Evolutionary conservation across 2,888 invertebrate genomes (phyloP), one percentile per base, ranked within the genome.

Genomic region (Dryobotodes eremita): DNA sequence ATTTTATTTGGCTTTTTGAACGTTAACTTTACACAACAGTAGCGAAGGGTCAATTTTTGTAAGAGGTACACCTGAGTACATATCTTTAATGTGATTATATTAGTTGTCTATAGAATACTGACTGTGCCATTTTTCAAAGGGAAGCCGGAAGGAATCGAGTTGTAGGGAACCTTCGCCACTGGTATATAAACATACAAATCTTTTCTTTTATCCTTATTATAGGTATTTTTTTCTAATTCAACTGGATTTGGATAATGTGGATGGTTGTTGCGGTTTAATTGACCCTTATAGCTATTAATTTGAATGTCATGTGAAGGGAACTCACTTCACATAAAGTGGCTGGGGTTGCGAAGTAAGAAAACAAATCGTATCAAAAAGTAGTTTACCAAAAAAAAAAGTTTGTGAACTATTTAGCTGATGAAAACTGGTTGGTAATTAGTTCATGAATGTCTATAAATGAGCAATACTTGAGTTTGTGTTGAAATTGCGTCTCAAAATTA

Each of bases 401-500:
- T n/a, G n/a, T n/a, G 36, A 36, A 4, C 7, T 70, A 36, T 59
- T 42, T 59, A 46, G 7, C 20, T 7, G 31, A 50, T 50, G n/a
- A 69, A 42, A 50, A 26, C 36, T 15, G 26, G 26, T 23, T 36
- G n/a, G 55, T 71, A 55, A 48, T 26, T 65, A n/a, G 20, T 77
- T 1, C 6, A 50, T 4, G 5, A n/a, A 62, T 13, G 20, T 48
- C 3, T 26, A 26, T 36, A 53, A 61, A 77, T 66, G 57, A 65
- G 64, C 75, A 74, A 65, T 48, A 36, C 13, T 13, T 4, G 26
- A 2, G 13, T 77, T 55, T 76, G 36, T 48, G 26, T 42, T 75
- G n/a, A 4, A 65, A 59, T 55, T 42, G 50, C 73, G 46, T 75
- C 70, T 62, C 72, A 61, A 79, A 84, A 85, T 82, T 71, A 68